Base-by-base conservation (phyloP, 2,113 vertebrate species). In the Malurus melanocephalus region DNA sequence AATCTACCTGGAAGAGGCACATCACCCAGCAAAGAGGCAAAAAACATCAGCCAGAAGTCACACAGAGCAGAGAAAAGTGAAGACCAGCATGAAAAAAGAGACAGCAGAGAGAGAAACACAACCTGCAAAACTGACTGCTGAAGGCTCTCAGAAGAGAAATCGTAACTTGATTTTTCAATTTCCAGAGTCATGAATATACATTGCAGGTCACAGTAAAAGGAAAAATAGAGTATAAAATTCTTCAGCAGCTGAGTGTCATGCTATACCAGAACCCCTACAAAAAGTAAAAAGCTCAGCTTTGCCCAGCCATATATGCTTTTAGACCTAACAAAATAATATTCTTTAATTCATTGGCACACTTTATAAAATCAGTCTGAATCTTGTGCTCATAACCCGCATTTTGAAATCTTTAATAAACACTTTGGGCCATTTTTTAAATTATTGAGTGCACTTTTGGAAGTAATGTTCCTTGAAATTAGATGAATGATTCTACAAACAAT, bases 401-500 rank as follows among this genome's bases (percentile, higher is more conserved):
- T 74, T 62, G 13, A 85, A 89, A 82, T 73, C n/a, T 80, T 85
- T 71, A 90, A 85, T 85, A 91, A 90, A 89, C 5, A 38, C 2
- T 51, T 87, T 45, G n/a, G 60, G 62, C 22, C 14, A 18, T 48
- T 74, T 65, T 73, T 89, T 0, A 72, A 86, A 82, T 82, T 12
- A 85, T 8, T 57, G 33, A 66, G 11, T 19, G 62, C 7, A 52
- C n/a, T 92, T 89, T 49, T 57, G 20, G 43, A 59, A 89, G 51
- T 48, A 75, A 73, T 27, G 27, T 79, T 73, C 33, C 87, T 87
- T 90, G 75, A 90, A 90, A 80, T 82, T 43, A 89, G 19, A 82
- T 32, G 3, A 90, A 90, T 68, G 62, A 73, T 62, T 92, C 67
- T 82, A 90, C 64, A 93, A 93, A 90, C 30, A 90, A 38, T 90